phyloP scores from a whole-genome alignment of 1,140 invertebrate genomes.

The Ruditapes philippinarum region DNA sequence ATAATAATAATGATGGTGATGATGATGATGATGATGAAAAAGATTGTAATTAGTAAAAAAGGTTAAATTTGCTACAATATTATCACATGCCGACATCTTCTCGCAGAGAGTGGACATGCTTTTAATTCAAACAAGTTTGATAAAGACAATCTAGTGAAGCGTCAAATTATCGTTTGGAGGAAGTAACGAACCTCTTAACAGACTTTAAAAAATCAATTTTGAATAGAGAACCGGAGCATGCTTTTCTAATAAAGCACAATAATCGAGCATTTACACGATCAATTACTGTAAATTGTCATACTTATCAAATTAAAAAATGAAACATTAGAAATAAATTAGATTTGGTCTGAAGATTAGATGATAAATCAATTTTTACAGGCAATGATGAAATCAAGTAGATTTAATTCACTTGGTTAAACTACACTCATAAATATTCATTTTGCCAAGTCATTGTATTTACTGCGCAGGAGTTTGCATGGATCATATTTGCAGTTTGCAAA shows the following conservation, averaged over 20 bases:
- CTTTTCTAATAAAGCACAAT: not conserved
- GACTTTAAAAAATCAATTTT: not conserved
- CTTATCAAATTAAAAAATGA: constrained; percentile 14
- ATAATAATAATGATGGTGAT: no score
- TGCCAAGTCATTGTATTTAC: not conserved
- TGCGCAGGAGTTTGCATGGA: no score
- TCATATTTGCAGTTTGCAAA: no score
- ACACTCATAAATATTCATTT: no score
- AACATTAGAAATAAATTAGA: not conserved
- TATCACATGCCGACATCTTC: no score
- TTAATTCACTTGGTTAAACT: no score
- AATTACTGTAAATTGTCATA: not conserved
- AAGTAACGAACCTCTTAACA: not conserved
- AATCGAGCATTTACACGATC: not conserved
- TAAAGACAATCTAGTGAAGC: not conserved
- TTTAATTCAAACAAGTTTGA: no score
- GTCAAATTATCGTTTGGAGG: not conserved
- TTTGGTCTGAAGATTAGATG: not conserved
- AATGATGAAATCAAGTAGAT: not conserved
- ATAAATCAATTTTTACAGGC: not conserved
- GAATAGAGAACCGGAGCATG: not conserved
- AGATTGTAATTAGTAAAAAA: no score
- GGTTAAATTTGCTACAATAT: no score
- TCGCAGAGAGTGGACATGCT: no score
- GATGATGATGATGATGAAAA: no score